Percentiles rank a stretch among this genome's conserved stretches.
Evolutionary conservation across 2,888 invertebrate species (phyloP).

Genomic region (Xiphydria camelus): DNA sequence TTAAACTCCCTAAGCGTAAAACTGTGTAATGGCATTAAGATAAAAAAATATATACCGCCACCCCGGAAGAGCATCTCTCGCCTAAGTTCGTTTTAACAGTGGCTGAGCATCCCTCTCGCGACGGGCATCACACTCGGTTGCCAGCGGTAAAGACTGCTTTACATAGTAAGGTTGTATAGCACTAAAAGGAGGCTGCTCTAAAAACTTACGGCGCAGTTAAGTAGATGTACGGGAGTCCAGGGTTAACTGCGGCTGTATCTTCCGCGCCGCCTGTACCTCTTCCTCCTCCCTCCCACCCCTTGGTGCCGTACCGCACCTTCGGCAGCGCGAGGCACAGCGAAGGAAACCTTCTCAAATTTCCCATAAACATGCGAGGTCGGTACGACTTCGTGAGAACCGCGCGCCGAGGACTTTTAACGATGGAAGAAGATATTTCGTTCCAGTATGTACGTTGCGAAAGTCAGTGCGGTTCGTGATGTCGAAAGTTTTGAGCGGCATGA

Average conservation of each 20-base stretch:
- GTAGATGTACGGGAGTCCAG: slow-evolving; percentile 39
- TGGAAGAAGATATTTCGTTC: no score
- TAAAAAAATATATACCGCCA: slow-evolving; percentile 31
- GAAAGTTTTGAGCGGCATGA: no score
- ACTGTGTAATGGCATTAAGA: slow-evolving; percentile 31
- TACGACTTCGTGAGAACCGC: no score
- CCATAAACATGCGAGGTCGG: no score
- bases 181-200: slow-evolving; percentile 16
- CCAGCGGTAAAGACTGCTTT: slow-evolving; percentile 22
- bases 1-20: slow-evolving; percentile 29
- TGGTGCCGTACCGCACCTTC: no score
- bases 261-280: no score
- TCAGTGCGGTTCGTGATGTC: no score
- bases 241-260: slow-evolving; percentile 37
- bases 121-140: neutral
- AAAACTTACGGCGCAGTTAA: slow-evolving; percentile 43
- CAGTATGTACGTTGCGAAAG: no score
- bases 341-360: no score
- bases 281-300: no score
- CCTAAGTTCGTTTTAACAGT: slow-evolving; percentile 19
- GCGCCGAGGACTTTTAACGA: no score
- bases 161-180: slow-evolving; percentile 27
- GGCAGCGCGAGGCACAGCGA: no score
- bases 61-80: slow-evolving; percentile 14
- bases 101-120: slow-evolving; percentile 8